Percentiles rank a stretch among this genome's conserved stretches.
Evolutionary conservation across 1,140 invertebrate species (phyloP).

Genomic region (Xylocopa sonorina): DNA sequence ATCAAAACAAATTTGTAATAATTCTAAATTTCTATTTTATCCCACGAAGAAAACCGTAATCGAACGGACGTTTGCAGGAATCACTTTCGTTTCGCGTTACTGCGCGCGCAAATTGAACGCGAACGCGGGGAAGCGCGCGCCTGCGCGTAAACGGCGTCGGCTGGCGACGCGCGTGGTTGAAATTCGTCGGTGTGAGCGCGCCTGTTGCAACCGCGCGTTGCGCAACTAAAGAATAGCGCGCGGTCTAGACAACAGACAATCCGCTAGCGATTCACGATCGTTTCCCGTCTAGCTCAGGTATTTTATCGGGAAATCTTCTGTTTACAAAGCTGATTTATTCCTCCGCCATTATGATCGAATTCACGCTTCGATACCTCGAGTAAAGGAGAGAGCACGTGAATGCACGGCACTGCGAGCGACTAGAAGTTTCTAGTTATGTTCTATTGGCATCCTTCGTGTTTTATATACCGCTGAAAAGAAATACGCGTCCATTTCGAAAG

Average conservation of each 20-base stretch:
- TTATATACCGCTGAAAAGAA: background rate
- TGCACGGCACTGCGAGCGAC: background rate
- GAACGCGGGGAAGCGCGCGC: constrained; percentile 11
- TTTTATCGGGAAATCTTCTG: constrained; percentile 18
- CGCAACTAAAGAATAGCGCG: constrained; percentile 11
- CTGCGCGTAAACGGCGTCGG: background rate
- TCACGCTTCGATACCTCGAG: constrained; percentile 5
- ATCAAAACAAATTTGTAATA: too few relatives aligned
- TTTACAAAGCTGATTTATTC: constrained; percentile 18
- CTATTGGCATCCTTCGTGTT: background rate
- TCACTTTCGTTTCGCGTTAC: constrained; percentile 20
- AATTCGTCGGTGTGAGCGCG: background rate
- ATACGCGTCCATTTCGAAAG: background rate
- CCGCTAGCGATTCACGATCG: constrained; percentile 1
- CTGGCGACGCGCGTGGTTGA: background rate
- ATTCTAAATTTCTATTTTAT: constrained; percentile 51
- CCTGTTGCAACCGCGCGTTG: background rate
- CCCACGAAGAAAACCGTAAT: constrained; percentile 38
- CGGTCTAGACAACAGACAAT: background rate
- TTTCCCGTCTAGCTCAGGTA: constrained; percentile 8
- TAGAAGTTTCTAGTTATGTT: background rate
- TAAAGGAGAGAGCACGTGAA: background rate
- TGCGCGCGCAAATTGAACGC: constrained; percentile 31
- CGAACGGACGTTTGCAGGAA: background rate
- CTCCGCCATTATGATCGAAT: background rate